Evolutionary conservation across 2,797 vertebrate genomes (phyloP).

Genomic region (Vespertilio murinus): DNA sequence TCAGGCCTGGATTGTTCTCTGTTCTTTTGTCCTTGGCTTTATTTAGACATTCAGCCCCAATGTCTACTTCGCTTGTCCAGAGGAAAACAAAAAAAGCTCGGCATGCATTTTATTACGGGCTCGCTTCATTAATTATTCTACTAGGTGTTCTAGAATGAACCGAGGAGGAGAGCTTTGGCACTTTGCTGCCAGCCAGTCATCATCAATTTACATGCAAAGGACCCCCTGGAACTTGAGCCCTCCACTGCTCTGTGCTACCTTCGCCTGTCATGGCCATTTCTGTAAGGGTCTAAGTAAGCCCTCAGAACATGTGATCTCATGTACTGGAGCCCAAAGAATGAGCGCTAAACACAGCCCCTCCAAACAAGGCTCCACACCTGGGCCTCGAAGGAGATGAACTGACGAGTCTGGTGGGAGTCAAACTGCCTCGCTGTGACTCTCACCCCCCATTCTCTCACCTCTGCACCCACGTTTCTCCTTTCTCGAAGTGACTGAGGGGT

Average conservation of each 20-base stretch:
- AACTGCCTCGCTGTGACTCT: not conserved
- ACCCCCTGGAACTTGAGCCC: not conserved
- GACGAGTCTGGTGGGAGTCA: not conserved
- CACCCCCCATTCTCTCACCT: not conserved
- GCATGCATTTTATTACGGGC: not conserved
- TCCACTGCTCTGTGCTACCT: not conserved
- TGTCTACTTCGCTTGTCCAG: not conserved
- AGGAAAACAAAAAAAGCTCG: conserved; percentile 34
- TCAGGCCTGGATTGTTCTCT: conserved; percentile 58
- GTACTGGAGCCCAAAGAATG: not conserved
- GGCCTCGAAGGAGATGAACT: not conserved
- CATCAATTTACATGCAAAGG: not conserved
- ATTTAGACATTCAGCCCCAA: conserved; percentile 31
- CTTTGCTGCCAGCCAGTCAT: not conserved
- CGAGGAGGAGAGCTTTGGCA: not conserved
- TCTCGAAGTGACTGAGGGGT: not conserved
- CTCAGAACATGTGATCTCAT: not conserved
- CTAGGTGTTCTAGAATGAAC: conserved; percentile 30
- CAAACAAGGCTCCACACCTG: not conserved
- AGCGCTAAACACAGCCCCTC: not conserved
- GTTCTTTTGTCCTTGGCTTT: conserved; percentile 41
- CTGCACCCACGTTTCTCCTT: not conserved
- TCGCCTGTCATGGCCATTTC: not conserved
- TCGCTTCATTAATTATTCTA: conserved; percentile 11
- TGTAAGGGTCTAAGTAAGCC: not conserved